Conservation (phyloP, 1,140 invertebrate genomes). For the Aphelinus atriplicis region DNA sequence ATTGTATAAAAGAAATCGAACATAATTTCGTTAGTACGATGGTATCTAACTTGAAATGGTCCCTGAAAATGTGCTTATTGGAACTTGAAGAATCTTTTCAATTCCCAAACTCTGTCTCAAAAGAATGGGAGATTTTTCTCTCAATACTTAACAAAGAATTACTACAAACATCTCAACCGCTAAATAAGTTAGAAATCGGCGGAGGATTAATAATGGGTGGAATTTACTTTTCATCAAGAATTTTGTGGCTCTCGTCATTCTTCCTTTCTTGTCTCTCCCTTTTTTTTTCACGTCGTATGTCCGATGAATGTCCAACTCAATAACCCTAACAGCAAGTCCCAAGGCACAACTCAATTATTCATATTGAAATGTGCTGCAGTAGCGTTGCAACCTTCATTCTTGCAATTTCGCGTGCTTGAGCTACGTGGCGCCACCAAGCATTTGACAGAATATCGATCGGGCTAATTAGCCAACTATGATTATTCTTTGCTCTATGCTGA, state of each 20-base stretch:
- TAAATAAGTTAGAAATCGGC: neutral
- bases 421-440: neutral
- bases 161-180: too few relatives aligned
- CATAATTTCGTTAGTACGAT: too few relatives aligned
- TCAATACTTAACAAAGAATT: too few relatives aligned
- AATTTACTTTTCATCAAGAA: constrained; percentile 16
- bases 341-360: constrained; percentile 22
- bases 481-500: constrained; percentile 1
- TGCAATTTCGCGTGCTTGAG: constrained; percentile 5
- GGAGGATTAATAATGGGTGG: too few relatives aligned
- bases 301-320: too few relatives aligned
- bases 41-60: too few relatives aligned
- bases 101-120: too few relatives aligned
- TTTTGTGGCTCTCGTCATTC: neutral
- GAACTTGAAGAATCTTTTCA: too few relatives aligned
- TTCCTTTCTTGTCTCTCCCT: neutral
- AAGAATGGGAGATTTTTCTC: too few relatives aligned
- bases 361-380: neutral
- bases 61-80: too few relatives aligned
- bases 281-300: neutral
- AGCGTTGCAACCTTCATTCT: constrained; percentile 13
- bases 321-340: too few relatives aligned
- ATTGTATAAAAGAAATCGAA: too few relatives aligned
- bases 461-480: constrained; percentile 32
- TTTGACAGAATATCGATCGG: constrained; percentile 27